Percentiles rank a stretch among this genome's conserved stretches.
Evolutionary conservation across 2,113 vertebrate genomes (phyloP).

Genomic region (Myanophis thanlyinensis): DNA sequence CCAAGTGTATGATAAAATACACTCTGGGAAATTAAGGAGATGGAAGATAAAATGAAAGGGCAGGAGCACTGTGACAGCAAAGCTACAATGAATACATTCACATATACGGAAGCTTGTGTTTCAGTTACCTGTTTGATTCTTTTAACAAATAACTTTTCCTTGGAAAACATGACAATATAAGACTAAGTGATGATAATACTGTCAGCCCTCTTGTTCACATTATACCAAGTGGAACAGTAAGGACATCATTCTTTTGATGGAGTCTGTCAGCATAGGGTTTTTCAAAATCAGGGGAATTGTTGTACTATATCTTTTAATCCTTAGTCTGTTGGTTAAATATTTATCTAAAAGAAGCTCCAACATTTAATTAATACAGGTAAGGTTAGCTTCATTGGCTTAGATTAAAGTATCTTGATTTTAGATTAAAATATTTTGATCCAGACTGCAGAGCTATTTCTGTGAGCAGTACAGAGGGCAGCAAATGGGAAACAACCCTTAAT

Average conservation of each 20-base stretch:
- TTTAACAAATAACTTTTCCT: conserved; percentile 56
- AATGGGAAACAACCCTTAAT: background rate
- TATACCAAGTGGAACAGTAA: conserved; percentile 55
- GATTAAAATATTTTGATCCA: background rate
- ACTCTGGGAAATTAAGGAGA: conserved; percentile 14
- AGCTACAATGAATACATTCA: conserved; percentile 66
- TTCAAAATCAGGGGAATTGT: background rate
- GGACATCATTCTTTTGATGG: conserved; percentile 41
- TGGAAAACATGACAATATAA: conserved; percentile 63
- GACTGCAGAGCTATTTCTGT: background rate
- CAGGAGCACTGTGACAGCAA: conserved; percentile 48
- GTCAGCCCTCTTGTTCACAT: conserved; percentile 70
- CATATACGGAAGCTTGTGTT: conserved; percentile 59
- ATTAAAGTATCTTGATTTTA: background rate
- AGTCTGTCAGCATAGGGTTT: background rate
- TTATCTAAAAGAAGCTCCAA: background rate
- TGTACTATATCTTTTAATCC: background rate
- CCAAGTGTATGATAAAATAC: conserved; percentile 62
- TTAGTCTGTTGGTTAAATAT: background rate
- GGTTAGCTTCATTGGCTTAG: background rate
- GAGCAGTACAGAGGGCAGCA: background rate
- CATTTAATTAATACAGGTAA: background rate
- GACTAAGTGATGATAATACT: conserved; percentile 70
- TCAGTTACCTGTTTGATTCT: conserved; percentile 49
- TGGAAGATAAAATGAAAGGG: conserved; percentile 49